Conservation (phyloP, 2,113 vertebrate genomes). For the Tragelaphus imberbis region DNA sequence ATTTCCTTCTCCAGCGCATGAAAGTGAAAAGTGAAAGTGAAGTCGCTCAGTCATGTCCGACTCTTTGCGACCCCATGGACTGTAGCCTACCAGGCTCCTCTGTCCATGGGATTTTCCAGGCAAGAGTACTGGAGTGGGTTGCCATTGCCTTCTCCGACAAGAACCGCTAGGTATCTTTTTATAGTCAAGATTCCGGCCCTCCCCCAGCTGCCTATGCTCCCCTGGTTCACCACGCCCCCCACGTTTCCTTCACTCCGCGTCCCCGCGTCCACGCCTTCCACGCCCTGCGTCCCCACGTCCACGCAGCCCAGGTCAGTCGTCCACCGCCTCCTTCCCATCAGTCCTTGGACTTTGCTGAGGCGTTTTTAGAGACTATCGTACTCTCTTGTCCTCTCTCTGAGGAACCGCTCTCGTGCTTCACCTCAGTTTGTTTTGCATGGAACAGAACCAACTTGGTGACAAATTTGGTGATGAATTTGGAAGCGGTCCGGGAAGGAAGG, state of each 20-base stretch:
- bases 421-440: background rate
- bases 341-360: background rate
- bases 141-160: background rate
- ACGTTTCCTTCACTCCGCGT: background rate
- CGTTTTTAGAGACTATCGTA: accelerated
- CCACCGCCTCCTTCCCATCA: background rate
- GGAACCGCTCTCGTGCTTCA: background rate
- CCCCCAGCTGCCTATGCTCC: background rate
- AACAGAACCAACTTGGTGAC: background rate
- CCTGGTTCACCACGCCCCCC: background rate
- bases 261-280: background rate
- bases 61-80: no score
- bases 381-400: background rate
- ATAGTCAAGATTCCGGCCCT: background rate
- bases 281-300: background rate
- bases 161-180: background rate
- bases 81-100: no score
- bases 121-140: no score
- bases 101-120: no score
- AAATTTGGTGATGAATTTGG: background rate
- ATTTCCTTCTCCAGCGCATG: no score
- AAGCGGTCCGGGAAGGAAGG: background rate
- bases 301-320: background rate
- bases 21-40: no score
- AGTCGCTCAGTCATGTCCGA: no score